phyloP scores from a whole-genome alignment of 2,113 vertebrate species.

The Macroglossus sobrinus region DNA sequence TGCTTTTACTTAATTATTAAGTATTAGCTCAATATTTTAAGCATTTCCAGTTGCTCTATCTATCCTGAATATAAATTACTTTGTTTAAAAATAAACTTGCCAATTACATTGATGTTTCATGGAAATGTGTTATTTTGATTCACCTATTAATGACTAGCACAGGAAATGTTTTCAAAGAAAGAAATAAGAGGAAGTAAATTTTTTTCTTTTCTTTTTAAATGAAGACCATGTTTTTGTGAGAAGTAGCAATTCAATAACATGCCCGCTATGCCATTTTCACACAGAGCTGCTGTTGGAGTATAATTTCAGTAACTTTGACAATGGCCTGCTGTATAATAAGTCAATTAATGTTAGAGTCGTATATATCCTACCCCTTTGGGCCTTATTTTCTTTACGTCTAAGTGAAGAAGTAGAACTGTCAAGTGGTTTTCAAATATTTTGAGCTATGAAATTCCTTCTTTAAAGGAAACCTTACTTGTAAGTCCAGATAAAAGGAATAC shows the following conservation, averaged over 20 bases:
- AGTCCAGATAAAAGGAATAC: neutral
- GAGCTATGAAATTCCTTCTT: neutral
- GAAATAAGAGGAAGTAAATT: neutral
- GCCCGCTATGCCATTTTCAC: neutral
- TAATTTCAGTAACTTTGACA: neutral
- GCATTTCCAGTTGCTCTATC: neutral
- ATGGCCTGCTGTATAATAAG: neutral
- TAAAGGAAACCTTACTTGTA: neutral
- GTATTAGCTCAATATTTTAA: neutral
- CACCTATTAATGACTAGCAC: neutral
- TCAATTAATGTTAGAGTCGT: neutral
- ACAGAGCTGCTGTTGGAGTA: neutral
- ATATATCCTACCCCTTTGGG: neutral
- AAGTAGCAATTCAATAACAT: neutral
- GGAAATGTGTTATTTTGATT: neutral
- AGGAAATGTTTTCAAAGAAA: constrained; percentile 36
- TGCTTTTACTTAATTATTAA: neutral
- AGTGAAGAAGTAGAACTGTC: neutral
- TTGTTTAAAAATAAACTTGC: constrained; percentile 7
- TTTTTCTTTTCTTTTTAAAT: neutral
- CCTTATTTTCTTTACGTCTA: neutral
- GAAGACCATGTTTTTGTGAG: constrained; percentile 19
- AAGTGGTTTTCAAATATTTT: neutral
- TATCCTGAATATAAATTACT: neutral
- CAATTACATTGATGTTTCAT: neutral